Conservation (phyloP, 2,113 vertebrate genomes). For the Gymnocephalus cernua region DNA sequence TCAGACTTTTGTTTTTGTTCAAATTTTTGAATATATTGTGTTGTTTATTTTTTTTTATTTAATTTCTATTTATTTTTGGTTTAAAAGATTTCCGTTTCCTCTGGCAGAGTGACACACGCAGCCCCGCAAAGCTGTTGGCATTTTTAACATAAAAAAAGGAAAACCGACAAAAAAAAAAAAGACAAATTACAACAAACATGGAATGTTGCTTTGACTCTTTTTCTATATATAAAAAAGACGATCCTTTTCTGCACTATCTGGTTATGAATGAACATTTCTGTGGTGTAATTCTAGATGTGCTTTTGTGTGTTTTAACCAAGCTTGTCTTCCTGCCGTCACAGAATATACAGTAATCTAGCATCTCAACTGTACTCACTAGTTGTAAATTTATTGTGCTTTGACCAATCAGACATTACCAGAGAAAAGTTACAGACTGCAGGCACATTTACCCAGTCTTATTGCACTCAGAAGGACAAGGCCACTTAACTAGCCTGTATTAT, state of each 20-base stretch:
- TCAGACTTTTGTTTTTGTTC: conserved; percentile 78
- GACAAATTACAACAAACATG: conserved; percentile 81
- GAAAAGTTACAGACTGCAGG: conserved; percentile 77
- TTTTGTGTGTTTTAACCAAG: conserved; percentile 94
- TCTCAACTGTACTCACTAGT: conserved; percentile 86
- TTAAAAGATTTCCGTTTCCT: conserved; percentile 66
- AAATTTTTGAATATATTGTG: conserved; percentile 87
- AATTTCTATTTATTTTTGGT: conserved; percentile 77
- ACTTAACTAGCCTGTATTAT: conserved; percentile 74
- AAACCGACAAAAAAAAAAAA: conserved; percentile 67
- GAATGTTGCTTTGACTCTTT: conserved; percentile 90
- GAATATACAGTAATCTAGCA: conserved; percentile 88
- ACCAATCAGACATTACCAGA: conserved; percentile 86
- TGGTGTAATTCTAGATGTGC: conserved; percentile 91
- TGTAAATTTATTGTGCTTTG: conserved; percentile 89
- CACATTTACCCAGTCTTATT: conserved; percentile 71
- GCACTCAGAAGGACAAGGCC: conserved; percentile 87
- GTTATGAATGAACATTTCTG: conserved; percentile 91
- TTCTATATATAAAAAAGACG: conserved; percentile 78
- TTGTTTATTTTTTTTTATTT: conserved; percentile 85
- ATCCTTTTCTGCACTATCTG: conserved; percentile 92
- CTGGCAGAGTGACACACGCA: conserved; percentile 66
- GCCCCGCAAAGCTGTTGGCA: conserved; percentile 85
- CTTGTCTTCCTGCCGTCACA: conserved; percentile 95
- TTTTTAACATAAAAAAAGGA: conserved; percentile 83